Base-by-base conservation (phyloP, 1,140 invertebrate genomes). In the Drosophila kurseongensis region DNA sequence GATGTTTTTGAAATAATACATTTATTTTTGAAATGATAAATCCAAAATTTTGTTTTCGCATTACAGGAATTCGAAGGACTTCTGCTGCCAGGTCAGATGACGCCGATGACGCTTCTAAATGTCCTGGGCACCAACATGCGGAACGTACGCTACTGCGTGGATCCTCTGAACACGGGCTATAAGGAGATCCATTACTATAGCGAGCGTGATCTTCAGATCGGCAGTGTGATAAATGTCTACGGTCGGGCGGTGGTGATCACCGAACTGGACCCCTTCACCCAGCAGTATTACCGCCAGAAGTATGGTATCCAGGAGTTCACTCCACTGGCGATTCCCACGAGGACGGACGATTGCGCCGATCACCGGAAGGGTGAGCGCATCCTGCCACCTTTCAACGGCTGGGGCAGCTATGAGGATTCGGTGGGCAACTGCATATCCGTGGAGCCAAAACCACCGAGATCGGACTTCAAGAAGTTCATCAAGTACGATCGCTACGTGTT, bases 361-460 rank as follows among this genome's bases (percentile, higher is more conserved):
- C 52, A 76, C 1, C 91, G 83, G 36, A 60, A 89, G 5, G 77
- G 91, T 0, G 93, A 95, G 36, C 93, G 93, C 18, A 91, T 95
- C 58, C 81, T 97, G 16, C 97, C 97, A 4, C 97, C 97, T 0
- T 98, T 97, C 94, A 98, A 98, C 90, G 97, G 97, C 6, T 97
- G 95, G 92, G 97, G 97, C 4, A 95, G 94, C 1, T 95, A 96
- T 75, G 97, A 97, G 75, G 97, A 98, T 92, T 98, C 97, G 0
- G 95, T 97, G 12, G 95, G 96, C 68, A 97, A 97, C 86, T 98
- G 97, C 90, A 93, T 95, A n/a, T 95, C 94, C 0, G 93, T 98
- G 3, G 94, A 96, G 67, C 96, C 96, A 0, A 96, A 96, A 82
- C 93, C 95, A 1, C 96, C 96, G 0, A 95, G 95, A 81, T 94